Base-by-base conservation (phyloP, 2,888 invertebrate species). In the Lasioglossum zephyrum region DNA sequence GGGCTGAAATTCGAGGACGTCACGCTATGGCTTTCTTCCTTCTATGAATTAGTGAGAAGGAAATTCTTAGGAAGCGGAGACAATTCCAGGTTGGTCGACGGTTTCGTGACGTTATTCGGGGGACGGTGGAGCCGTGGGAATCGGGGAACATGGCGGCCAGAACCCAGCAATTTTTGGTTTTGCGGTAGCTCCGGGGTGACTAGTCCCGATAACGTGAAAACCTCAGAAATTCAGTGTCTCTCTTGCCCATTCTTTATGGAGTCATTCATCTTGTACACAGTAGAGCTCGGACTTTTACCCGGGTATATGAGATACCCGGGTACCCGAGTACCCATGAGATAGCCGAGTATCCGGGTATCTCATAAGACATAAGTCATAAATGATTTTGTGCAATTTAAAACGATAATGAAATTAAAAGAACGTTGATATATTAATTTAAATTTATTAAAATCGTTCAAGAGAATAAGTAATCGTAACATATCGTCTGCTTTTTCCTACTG, bases 41-140 rank as follows among this genome's bases (percentile, higher is more conserved):
- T 73, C 80, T 79, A 87, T 90, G 87, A 90, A 90, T 90, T 89
- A 89, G 79, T 85, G 85, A 90, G 78, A 83, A 89, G 88, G 82
- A 84, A 84, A 89, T 90, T 89, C 87, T 84, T 80, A 31, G 85
- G 77, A 86, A 63, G 31, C 88, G 70, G 53, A 66, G 73, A 79
- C 84, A 75, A 81, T 87, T 81, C 69, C 82, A 73, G 49, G 78
- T 63, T 72, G 73, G 47, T 47, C 63, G 69, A 31, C 41, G 75
- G 73, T 89, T 90, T 82, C 85, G 79, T 66, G 82, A 41, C 18
- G 78, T 31, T 60, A 78, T 87, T 85, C 80, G 80, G 39, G 57
- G 75, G 82, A 76, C 76, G 69, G 18, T 63, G 31, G 66, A 13
- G 72, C 73, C 70, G 69, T 69, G 87, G 73, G 75, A 82, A 84